Conservation (phyloP, 2,113 vertebrate species). For the Probosciger aterrimus region DNA sequence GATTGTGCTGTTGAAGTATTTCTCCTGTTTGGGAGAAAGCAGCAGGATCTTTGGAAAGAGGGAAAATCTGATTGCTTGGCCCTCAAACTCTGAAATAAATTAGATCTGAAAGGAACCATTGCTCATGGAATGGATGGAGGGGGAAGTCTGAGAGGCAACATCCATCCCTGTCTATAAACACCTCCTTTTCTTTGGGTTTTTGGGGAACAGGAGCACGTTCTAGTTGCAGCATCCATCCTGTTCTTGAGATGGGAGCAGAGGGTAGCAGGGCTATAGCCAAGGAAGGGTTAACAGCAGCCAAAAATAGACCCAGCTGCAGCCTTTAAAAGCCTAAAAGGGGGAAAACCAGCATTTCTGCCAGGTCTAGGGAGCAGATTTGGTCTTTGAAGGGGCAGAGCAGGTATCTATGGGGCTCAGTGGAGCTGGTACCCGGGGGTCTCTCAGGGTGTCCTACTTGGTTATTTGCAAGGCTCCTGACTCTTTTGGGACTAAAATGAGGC, state of each 20-base stretch:
- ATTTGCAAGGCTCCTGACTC: neutral
- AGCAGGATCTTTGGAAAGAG: neutral
- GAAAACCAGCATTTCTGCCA: rapidly evolving
- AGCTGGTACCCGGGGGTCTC: neutral
- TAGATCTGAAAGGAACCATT: neutral
- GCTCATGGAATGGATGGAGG: neutral
- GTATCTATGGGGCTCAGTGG: neutral
- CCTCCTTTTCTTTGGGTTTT: neutral
- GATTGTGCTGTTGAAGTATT: neutral
- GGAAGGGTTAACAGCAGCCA: neutral
- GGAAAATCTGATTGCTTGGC: neutral
- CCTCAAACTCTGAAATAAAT: neutral
- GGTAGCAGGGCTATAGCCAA: neutral
- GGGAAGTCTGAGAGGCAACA: rapidly evolving
- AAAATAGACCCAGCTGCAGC: neutral
- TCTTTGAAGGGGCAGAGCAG: neutral
- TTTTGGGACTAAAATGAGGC: neutral
- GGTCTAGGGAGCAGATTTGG: neutral
- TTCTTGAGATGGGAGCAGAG: neutral
- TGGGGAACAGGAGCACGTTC: neutral
- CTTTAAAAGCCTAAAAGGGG: neutral
- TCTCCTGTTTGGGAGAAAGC: neutral
- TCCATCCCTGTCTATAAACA: neutral
- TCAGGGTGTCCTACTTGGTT: neutral
- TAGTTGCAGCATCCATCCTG: neutral